These are phyloP conservation scores for Mastigias papua DNA, from an alignment of 30 jellyfish, hydroid and myxozoan genomes.

Conservation along the genomic window DNA sequence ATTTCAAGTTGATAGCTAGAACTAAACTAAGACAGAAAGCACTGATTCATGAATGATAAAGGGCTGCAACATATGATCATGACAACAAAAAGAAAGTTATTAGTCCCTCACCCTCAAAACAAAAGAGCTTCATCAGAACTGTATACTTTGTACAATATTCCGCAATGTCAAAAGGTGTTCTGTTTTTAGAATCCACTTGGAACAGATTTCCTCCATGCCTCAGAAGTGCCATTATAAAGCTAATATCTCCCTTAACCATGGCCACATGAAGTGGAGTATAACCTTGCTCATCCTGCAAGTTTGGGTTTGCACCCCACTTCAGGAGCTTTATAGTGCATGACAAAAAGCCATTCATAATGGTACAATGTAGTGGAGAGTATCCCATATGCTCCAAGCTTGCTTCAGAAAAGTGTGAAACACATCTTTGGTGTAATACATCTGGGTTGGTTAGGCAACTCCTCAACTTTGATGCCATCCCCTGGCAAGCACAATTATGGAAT, in stretches of 20 bases:
- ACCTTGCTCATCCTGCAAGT: conserved; percentile 23
- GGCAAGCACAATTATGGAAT: conserved; percentile 45
- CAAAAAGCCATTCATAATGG: conserved; percentile 1
- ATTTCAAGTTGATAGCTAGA: no score
- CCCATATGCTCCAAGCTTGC: background rate
- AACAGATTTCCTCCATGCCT: conserved; percentile 31
- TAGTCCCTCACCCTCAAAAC: background rate
- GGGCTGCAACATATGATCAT: no score
- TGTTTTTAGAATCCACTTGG: background rate
- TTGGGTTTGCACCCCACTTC: conserved; percentile 43
- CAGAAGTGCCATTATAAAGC: background rate
- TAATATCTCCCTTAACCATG: conserved; percentile 2
- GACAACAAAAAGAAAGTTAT: background rate
- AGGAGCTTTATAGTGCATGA: conserved; percentile 2
- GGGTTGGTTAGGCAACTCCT: background rate
- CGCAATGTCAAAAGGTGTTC: conserved; percentile 42
- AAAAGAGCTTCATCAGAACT: background rate
- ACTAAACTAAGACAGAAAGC: no score
- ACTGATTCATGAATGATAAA: no score
- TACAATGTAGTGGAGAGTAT: conserved; percentile 48
- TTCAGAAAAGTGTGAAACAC: conserved; percentile 8
- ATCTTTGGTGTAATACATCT: background rate
- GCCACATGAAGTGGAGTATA: conserved; percentile 45
- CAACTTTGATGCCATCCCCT: background rate
- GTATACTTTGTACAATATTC: background rate